These are phyloP conservation scores for Paramisgurnus dabryanus DNA, from an alignment of 2,113 vertebrate genomes.

Conservation along the genomic window DNA sequence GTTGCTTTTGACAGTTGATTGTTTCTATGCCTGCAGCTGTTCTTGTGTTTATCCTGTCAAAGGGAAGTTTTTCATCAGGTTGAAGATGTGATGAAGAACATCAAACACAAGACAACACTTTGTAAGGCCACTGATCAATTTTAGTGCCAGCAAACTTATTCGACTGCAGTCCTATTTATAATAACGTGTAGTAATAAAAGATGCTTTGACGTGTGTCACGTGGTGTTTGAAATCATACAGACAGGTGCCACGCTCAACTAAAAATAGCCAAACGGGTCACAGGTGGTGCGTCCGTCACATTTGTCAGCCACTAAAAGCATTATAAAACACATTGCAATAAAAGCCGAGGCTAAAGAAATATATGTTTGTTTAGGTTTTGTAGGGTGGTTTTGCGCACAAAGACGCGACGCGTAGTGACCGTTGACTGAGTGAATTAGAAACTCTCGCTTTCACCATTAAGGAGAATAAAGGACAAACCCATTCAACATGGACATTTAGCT, in stretches of 20 bases:
- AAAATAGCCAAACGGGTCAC: slow-evolving; percentile 5
- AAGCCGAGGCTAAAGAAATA: not conserved
- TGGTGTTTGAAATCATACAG: not conserved
- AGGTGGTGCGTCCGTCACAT: not conserved
- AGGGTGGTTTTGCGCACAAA: too few species aligned
- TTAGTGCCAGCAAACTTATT: too few species aligned
- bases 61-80: not conserved
- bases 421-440: too few species aligned
- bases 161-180: not conserved
- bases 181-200: not conserved
- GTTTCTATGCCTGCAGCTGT: slow-evolving; percentile 13
- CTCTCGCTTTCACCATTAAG: too few species aligned
- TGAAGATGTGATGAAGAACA: slow-evolving; percentile 8
- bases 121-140: not conserved
- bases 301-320: not conserved
- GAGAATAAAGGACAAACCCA: not conserved
- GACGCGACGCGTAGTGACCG: too few species aligned
- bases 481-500: not conserved
- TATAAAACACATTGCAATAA: not conserved
- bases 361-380: too few species aligned
- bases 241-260: slow-evolving; percentile 9
- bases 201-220: not conserved
- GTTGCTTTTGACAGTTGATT: slow-evolving; percentile 17
- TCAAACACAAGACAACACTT: not conserved
- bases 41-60: slow-evolving; percentile 22